Evolutionary conservation across 2,113 vertebrate species (phyloP).

Genomic region (Calonectris borealis): DNA sequence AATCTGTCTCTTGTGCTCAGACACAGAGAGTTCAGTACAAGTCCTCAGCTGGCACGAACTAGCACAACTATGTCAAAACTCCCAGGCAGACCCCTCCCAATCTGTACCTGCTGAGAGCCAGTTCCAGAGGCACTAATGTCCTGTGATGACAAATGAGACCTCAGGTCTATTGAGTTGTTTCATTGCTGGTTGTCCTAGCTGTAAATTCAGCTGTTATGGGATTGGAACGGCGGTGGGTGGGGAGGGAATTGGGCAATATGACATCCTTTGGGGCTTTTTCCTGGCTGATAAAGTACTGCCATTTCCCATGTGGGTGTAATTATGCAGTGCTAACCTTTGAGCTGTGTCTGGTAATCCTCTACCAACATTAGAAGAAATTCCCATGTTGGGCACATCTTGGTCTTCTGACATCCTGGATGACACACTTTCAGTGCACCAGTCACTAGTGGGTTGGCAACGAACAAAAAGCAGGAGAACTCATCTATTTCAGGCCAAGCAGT

Average conservation of each 20-base stretch:
- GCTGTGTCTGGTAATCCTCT: not conserved
- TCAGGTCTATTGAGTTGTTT: not conserved
- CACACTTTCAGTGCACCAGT: not conserved
- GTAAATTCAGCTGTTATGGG: not conserved
- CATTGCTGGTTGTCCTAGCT: not conserved
- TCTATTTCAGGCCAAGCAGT: not conserved
- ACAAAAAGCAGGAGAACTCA: not conserved
- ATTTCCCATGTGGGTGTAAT: not conserved
- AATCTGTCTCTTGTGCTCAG: not conserved
- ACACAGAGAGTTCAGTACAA: not conserved
- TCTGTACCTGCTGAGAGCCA: not conserved
- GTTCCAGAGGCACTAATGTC: not conserved
- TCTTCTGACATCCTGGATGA: not conserved
- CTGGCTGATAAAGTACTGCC: not conserved
- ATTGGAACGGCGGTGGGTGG: not conserved
- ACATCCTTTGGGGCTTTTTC: not conserved
- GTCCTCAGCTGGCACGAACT: not conserved
- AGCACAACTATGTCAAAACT: not conserved
- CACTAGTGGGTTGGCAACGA: not conserved
- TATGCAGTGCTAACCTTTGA: not conserved
- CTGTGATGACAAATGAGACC: not conserved
- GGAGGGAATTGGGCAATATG: not conserved
- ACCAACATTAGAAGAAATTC: not conserved
- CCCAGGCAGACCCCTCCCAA: not conserved
- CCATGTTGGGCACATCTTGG: not conserved